Base-by-base conservation (phyloP, 2,888 invertebrate species). In the Drosophila subquinaria region DNA sequence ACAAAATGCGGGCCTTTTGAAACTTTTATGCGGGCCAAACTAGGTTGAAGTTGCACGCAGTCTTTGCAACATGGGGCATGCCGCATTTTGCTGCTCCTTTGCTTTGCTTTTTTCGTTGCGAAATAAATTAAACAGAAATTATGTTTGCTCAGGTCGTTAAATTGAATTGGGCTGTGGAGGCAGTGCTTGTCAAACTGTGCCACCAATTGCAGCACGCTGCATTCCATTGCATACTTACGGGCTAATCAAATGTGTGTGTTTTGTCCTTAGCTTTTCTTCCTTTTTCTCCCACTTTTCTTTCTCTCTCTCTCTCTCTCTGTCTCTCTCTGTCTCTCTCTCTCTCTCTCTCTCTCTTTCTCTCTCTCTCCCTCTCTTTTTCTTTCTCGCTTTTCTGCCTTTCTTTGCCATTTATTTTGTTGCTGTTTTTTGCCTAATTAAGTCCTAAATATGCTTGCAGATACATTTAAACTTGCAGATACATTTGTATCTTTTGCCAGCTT, bases 21-120 rank as follows among this genome's bases (percentile, higher is more conserved):
- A 76, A 69, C 45, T 83, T 82, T 74, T 70, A 85, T 83, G 86
- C 86, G 69, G 88, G 88, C 50, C 43, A 57, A 76, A 76, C 69
- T 76, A 63, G 75, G 75, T 78, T 76, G 74, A 50, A 64, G 56
- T 61, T 69, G 53, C 43, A 76, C 72, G 78, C 50, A 23, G 33
- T 17, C 68, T 42, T 51, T 40, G 42, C 47, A 35, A 33, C 60
- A 10, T 17, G 13, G 2, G 30, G 15, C n/a, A 23, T 10, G 20
- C 4, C n/a, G 3, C 17, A 5, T 15, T 4, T 2, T 4, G 17
- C 8, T 42, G 45, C 27, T 33, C 5, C n/a, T 35, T 30, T 63
- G n/a, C 15, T 59, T 27, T 27, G 5, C 59, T 52, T 55, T 52
- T 27, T 23, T 0, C 33, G 5, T 27, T 27, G 27, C 27, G 5